Percentiles rank a stretch among this genome's conserved stretches.
These are phyloP conservation scores for Python bivittatus DNA, from an alignment of 2,113 vertebrate genomes.

Conservation along the genomic window DNA sequence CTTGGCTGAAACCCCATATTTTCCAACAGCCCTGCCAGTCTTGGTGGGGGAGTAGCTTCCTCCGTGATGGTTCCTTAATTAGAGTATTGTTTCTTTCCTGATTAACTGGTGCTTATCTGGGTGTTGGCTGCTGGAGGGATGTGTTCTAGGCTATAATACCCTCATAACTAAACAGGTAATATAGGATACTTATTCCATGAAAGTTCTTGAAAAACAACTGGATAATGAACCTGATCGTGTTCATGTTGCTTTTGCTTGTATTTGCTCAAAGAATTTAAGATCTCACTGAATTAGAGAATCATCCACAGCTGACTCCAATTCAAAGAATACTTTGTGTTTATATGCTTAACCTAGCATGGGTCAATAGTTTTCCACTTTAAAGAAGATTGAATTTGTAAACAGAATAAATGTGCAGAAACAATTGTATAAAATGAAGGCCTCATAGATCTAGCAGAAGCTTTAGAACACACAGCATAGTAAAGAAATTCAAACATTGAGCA, in stretches of 20 bases:
- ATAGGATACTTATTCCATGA: background rate
- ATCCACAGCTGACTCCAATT: slow-evolving; percentile 11
- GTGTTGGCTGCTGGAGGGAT: no score
- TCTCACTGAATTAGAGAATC: slow-evolving; percentile 14
- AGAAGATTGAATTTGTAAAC: slow-evolving; percentile 12
- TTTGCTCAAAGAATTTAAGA: background rate
- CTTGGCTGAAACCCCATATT: no score
- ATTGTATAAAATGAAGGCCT: background rate
- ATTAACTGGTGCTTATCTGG: no score
- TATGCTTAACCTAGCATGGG: background rate
- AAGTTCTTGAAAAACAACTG: slow-evolving; percentile 19
- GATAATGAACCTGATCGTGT: background rate
- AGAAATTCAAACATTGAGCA: background rate
- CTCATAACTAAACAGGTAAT: background rate
- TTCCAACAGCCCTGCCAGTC: no score
- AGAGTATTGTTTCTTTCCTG: no score
- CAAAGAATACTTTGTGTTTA: background rate
- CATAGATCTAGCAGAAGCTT: background rate
- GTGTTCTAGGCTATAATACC: background rate
- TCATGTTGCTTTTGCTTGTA: background rate
- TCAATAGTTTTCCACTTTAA: slow-evolving; percentile 23
- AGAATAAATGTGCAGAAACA: slow-evolving; percentile 3
- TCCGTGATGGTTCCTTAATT: no score
- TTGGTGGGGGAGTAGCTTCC: no score
- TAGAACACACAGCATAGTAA: background rate